A percentile compares a stretch with the other conserved stretches of the same genome.
Conservation (phyloP, 2,888 invertebrate species). For the Mechanitis mazaeus region DNA sequence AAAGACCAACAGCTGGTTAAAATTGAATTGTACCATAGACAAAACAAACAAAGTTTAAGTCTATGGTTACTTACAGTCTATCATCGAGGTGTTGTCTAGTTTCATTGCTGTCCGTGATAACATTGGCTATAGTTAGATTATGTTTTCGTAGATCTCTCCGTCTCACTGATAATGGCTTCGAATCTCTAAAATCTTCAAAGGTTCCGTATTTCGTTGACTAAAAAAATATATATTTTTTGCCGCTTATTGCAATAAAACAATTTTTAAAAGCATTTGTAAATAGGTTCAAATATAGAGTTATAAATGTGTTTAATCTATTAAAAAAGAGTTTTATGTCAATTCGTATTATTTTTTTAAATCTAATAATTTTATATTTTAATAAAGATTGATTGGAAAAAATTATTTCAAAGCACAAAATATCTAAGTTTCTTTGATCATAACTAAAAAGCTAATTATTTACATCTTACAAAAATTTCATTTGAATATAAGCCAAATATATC, state of each 20-base stretch:
- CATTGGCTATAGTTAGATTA: constrained; percentile 54
- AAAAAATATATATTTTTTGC: not conserved
- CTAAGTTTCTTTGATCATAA: not conserved
- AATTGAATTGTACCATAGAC: too few species aligned
- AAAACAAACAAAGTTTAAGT: not conserved
- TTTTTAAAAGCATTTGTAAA: too few species aligned
- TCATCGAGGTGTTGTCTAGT: constrained; percentile 59
- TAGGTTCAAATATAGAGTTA: too few species aligned
- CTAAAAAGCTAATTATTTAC: not conserved
- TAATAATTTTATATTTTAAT: too few species aligned
- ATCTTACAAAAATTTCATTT: not conserved
- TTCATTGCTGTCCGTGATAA: constrained; percentile 61
- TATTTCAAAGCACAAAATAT: not conserved
- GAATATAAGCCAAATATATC: not conserved
- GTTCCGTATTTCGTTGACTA: constrained; percentile 39
- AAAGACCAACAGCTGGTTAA: too few species aligned
- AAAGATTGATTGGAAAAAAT: too few species aligned
- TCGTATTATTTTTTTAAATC: too few species aligned
- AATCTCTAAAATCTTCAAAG: constrained; percentile 49
- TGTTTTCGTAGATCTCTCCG: constrained; percentile 49
- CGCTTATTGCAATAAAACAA: not conserved
- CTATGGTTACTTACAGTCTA: constrained; percentile 50
- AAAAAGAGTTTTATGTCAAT: too few species aligned
- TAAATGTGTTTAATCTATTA: too few species aligned
- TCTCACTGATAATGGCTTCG: constrained; percentile 39